Conservation (phyloP, 2,797 vertebrate species). For the Lepilemur septentrionalis region DNA sequence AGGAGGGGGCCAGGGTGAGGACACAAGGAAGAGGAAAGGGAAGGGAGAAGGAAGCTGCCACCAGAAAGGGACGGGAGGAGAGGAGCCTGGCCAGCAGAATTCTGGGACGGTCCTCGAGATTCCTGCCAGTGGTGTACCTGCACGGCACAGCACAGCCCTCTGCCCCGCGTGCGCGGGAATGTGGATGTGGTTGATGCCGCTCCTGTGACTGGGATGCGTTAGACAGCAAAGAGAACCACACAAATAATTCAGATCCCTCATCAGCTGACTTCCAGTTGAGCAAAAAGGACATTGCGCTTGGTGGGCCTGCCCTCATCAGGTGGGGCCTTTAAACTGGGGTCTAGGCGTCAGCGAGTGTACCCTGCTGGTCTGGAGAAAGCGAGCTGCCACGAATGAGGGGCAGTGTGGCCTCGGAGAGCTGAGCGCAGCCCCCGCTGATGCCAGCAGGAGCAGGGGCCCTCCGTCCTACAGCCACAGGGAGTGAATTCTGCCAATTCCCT, state of each 20-base stretch:
- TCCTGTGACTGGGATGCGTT: accelerated
- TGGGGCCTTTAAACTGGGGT: accelerated
- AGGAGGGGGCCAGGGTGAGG: not conserved
- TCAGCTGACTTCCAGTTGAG: not conserved
- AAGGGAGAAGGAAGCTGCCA: not conserved
- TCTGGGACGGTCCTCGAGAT: not conserved
- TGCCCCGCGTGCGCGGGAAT: accelerated
- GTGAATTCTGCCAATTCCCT: not conserved
- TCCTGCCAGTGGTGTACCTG: accelerated
- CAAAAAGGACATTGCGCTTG: accelerated
- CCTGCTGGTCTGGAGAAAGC: not conserved
- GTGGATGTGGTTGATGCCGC: accelerated
- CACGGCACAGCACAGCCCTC: accelerated
- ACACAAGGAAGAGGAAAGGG: not conserved
- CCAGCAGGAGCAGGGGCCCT: not conserved
- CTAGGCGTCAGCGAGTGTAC: too few species aligned
- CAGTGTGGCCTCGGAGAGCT: accelerated
- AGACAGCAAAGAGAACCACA: not conserved
- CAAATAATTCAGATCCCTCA: not conserved
- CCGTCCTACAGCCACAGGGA: not conserved
- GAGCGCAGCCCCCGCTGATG: accelerated
- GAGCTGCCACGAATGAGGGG: accelerated
- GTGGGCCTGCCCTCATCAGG: not conserved
- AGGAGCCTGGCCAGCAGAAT: accelerated
- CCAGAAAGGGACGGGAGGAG: accelerated